These are phyloP conservation scores for Trissolcus brochymenae DNA, from an alignment of 2,888 invertebrate genomes.

Conservation along the genomic window DNA sequence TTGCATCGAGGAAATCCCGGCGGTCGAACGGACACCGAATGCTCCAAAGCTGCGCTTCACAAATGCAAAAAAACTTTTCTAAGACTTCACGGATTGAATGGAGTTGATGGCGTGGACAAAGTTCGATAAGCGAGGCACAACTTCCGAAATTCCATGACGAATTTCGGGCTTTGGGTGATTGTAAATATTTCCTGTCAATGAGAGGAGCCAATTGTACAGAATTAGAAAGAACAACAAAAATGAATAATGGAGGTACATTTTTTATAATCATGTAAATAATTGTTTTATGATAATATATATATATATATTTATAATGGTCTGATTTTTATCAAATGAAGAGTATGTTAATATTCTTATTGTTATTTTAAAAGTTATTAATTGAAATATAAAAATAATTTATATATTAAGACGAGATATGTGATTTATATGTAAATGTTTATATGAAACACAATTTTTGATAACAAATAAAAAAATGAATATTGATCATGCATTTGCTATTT, in stretches of 20 bases:
- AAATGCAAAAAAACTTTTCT: conserved; percentile 60
- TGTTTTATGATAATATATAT: no score
- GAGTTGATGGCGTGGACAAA: conserved; percentile 9
- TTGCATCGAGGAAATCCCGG: conserved; percentile 80
- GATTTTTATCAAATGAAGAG: no score
- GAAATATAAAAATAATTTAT: no score
- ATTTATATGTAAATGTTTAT: background rate
- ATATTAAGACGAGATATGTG: no score
- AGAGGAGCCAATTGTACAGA: conserved; percentile 14
- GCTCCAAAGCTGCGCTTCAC: conserved; percentile 56
- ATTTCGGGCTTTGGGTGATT: conserved; percentile 63
- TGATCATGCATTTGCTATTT: background rate
- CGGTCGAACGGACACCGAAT: conserved; percentile 42
- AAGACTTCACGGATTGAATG: background rate
- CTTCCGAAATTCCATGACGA: conserved; percentile 39
- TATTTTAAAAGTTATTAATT: no score
- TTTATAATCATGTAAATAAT: background rate
- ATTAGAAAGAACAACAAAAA: conserved; percentile 7
- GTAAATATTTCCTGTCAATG: conserved; percentile 69
- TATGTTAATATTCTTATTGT: no score
- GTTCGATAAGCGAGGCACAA: conserved; percentile 46
- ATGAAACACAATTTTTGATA: background rate
- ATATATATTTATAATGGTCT: no score
- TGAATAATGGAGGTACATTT: background rate
- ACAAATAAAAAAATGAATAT: no score